Evolutionary conservation across 2,113 vertebrate genomes (phyloP).

Genomic region (Zosterops japonicus): DNA sequence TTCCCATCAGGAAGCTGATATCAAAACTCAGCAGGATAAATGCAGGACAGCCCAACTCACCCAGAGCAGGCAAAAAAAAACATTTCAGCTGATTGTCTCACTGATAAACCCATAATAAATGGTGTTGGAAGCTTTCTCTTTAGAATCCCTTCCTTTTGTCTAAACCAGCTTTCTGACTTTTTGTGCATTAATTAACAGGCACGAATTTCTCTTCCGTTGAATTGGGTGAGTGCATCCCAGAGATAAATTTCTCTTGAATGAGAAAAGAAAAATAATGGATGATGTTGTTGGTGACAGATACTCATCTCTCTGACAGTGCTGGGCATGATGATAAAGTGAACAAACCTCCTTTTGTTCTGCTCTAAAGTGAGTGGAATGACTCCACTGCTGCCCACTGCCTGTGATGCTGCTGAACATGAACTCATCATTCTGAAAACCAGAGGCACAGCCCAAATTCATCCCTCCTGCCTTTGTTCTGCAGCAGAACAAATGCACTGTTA

Average conservation of each 20-base stretch:
- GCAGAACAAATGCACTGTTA: background rate
- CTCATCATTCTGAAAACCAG: background rate
- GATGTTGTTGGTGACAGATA: background rate
- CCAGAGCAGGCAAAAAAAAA: background rate
- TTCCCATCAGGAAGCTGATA: background rate
- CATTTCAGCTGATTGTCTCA: background rate
- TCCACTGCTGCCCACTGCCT: background rate
- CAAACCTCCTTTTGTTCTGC: background rate
- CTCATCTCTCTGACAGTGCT: background rate
- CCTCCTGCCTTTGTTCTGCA: background rate
- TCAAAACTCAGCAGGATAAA: background rate
- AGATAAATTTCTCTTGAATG: background rate
- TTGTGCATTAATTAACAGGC: background rate
- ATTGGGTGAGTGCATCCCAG: background rate
- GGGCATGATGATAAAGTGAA: background rate
- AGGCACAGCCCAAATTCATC: background rate
- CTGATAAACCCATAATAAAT: background rate
- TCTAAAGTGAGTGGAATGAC: background rate
- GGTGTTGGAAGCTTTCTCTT: background rate
- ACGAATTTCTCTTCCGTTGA: background rate
- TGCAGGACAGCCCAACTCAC: background rate
- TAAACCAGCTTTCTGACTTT: background rate
- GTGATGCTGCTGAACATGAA: background rate
- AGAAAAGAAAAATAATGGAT: background rate
- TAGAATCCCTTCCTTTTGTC: background rate